Base-by-base conservation (phyloP, 2,888 invertebrate genomes). In the Fissipunctia ypsillon region DNA sequence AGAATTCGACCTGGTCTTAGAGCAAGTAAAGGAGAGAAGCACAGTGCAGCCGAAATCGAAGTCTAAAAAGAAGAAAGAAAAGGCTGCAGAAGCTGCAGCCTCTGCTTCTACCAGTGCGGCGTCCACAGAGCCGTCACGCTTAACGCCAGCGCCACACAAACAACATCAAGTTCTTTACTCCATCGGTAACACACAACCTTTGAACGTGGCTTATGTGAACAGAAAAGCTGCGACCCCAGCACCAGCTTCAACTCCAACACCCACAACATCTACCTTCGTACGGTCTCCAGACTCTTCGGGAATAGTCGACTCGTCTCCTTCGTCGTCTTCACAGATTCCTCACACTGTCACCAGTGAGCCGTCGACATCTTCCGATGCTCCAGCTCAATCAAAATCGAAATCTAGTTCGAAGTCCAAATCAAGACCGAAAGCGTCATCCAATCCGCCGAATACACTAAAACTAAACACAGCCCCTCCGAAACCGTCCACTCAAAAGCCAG, bases 1-100 rank as follows among this genome's bases (percentile, higher is more conserved):
- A 70, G 98, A 98, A 90, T 98, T 98, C 87, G 98, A 98, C 90
- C 97, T 98, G 94, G 98, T 98, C 0, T 94, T 98, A 76, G 98
- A 98, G 88, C 98, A 98, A 94, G 98, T 98, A 0, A 98, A 98
- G 90, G 98, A 98, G 91, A 95, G 98, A 77, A 98, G 97, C 85
- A 97, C 97, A 38, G 97, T 97, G 6, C 97, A 97, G 80, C 97
- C 97, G 0, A 92, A 88, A 66, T 81, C 91, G 28, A 91, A 85
- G 54, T 78, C 91, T 12, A 90, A 84, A 60, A 91, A 71, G 82
- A 76, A 76, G 25, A 95, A 95, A 84, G 70, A 92, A 19, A 91
- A 90, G 41, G 89, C 89, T 50, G 69, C 91, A 22, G 88, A 93
- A 3, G 88, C 91, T 14, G 94, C 92, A 25, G 82, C 90, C 3